phyloP scores from a whole-genome alignment of 2,113 vertebrate species.

The Fulica atra region DNA sequence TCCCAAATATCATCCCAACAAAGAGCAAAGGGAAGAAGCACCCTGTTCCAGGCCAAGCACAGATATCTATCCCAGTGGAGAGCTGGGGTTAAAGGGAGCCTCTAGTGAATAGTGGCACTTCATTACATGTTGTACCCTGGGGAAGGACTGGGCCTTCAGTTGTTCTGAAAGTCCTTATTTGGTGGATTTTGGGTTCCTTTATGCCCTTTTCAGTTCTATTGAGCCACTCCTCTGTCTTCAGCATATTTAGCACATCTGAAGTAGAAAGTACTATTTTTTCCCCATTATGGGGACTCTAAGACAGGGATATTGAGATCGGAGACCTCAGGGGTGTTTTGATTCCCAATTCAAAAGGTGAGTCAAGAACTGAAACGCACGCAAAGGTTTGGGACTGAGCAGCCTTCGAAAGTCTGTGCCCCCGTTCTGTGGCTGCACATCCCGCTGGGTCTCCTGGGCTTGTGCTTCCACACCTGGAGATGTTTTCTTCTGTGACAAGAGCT shows the following conservation, averaged over 20 bases:
- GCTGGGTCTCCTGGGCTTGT: not conserved
- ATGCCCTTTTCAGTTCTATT: not conserved
- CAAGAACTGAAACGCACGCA: not conserved
- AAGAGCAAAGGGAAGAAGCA: not conserved
- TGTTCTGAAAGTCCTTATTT: not conserved
- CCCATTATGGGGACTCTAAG: not conserved
- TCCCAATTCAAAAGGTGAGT: not conserved
- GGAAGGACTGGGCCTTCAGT: not conserved
- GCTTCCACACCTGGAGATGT: not conserved
- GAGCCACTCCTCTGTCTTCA: not conserved
- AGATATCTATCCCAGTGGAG: not conserved
- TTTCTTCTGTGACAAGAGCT: not conserved
- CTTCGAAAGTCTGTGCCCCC: not conserved
- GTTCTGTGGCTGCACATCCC: not conserved
- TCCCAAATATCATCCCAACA: not conserved
- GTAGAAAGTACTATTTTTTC: not conserved
- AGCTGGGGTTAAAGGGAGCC: not conserved
- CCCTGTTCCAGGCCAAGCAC: not conserved
- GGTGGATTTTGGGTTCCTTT: not conserved
- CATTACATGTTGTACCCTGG: not conserved
- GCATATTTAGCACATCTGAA: not conserved
- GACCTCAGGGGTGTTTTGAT: not conserved
- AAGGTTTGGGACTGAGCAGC: not conserved
- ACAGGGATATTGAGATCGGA: rapidly evolving
- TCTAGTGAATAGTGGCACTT: not conserved